Evolutionary conservation across 1,140 invertebrate genomes (phyloP).

Genomic region (Littorina saxatilis): DNA sequence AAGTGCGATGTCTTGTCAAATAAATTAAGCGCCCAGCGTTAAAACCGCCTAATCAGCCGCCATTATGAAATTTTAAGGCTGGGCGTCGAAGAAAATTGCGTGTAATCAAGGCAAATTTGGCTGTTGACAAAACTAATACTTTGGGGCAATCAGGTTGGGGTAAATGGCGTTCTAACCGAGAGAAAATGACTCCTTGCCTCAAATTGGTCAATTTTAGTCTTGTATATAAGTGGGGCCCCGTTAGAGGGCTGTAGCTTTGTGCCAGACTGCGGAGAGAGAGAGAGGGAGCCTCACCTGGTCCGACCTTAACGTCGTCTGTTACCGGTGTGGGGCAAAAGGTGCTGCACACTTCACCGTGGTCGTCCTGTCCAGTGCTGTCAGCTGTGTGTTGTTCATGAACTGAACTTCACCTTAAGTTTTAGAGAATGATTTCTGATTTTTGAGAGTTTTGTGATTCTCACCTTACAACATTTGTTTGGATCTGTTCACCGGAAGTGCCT

Average conservation of each 20-base stretch:
- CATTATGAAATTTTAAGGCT: conserved; percentile 70
- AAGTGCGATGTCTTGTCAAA: conserved; percentile 62
- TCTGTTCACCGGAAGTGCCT: too few species aligned
- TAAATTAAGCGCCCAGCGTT: conserved; percentile 66
- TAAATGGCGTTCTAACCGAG: conserved; percentile 59
- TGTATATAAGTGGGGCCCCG: conserved; percentile 56
- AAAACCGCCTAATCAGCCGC: conserved; percentile 62
- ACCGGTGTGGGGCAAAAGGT: background rate
- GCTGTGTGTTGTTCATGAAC: too few species aligned
- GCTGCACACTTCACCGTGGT: background rate
- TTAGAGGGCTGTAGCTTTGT: too few species aligned
- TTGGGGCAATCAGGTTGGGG: conserved; percentile 61
- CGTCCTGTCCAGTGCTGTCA: too few species aligned
- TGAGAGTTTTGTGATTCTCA: too few species aligned
- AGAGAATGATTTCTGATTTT: too few species aligned
- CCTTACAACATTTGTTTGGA: too few species aligned
- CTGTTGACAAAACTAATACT: conserved; percentile 67
- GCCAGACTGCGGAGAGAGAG: too few species aligned
- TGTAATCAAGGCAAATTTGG: conserved; percentile 68
- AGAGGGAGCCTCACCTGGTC: too few species aligned
- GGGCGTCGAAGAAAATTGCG: conserved; percentile 59
- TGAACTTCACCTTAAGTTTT: too few species aligned
- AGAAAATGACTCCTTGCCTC: conserved; percentile 61
- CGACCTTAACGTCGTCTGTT: background rate
- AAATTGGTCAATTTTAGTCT: conserved; percentile 65